These are phyloP conservation scores for Myiagra hebetior DNA, from an alignment of 2,113 vertebrate genomes.

Conservation along the genomic window DNA sequence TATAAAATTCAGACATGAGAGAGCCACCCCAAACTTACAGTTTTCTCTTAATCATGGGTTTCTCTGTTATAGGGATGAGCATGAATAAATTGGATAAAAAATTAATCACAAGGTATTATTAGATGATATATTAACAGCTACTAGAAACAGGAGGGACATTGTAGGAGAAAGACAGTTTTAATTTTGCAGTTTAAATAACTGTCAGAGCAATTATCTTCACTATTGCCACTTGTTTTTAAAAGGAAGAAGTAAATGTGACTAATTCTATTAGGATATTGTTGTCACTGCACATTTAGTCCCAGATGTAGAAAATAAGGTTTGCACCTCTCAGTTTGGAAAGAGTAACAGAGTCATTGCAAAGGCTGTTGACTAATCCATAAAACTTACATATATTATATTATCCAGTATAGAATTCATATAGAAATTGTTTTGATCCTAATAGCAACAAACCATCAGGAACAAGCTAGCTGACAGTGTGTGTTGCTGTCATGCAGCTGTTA, in stretches of 20 bases:
- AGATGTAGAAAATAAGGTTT: background rate
- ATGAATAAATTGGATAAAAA: background rate
- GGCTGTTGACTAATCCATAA: background rate
- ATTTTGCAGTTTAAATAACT: constrained; percentile 1
- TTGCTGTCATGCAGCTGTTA: background rate
- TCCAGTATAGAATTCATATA: background rate
- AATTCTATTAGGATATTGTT: background rate
- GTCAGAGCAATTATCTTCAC: background rate
- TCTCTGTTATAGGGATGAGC: background rate
- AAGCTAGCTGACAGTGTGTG: background rate
- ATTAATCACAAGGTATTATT: background rate
- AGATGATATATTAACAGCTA: background rate
- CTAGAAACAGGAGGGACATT: background rate
- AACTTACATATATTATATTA: background rate
- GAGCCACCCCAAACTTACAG: background rate
- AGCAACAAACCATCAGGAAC: background rate
- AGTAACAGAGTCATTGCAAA: background rate
- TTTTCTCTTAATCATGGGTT: background rate
- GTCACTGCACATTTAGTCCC: background rate
- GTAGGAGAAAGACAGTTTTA: background rate
- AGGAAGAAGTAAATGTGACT: background rate
- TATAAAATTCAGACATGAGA: background rate
- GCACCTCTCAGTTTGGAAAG: background rate
- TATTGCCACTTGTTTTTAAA: background rate
- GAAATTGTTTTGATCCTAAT: background rate